Evolutionary conservation across 2,888 invertebrate species (phyloP).

Genomic region (Dioctria rufipes): DNA sequence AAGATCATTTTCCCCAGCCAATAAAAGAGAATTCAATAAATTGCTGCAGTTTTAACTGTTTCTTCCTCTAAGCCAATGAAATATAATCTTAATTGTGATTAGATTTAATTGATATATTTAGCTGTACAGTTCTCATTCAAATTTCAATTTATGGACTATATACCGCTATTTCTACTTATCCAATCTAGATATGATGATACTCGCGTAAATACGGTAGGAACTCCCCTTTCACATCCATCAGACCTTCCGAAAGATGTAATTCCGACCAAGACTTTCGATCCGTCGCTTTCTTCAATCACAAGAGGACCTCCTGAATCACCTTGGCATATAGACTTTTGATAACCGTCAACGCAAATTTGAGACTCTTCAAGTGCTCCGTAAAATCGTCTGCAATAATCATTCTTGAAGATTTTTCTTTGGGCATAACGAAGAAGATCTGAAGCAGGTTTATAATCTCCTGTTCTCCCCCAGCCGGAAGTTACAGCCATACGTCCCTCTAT

Average conservation of each 20-base stretch:
- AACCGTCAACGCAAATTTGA: constrained; percentile 66
- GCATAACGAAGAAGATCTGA: constrained; percentile 26
- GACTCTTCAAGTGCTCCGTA: constrained; percentile 57
- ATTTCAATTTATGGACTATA: background rate
- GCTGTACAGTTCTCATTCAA: background rate
- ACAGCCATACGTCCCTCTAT: constrained; percentile 2
- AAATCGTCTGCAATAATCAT: background rate
- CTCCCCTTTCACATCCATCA: constrained; percentile 47
- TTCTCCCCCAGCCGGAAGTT: constrained; percentile 39
- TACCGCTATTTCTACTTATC: constrained; percentile 36
- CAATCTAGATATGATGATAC: constrained; percentile 52
- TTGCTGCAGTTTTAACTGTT: too few relatives aligned
- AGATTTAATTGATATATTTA: too few relatives aligned
- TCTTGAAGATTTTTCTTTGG: background rate
- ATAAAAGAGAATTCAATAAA: too few relatives aligned
- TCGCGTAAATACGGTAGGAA: constrained; percentile 44
- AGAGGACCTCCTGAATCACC: constrained; percentile 64
- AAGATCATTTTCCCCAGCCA: too few relatives aligned
- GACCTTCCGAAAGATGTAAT: constrained; percentile 51
- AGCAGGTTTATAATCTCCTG: background rate
- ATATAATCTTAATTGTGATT: too few relatives aligned
- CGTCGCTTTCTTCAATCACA: constrained; percentile 7
- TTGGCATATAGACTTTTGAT: constrained; percentile 65
- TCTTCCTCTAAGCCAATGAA: too few relatives aligned
- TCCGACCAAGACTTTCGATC: constrained; percentile 39